Conservation (phyloP, 2,888 invertebrate species). For the Odontocolon sp. region DNA sequence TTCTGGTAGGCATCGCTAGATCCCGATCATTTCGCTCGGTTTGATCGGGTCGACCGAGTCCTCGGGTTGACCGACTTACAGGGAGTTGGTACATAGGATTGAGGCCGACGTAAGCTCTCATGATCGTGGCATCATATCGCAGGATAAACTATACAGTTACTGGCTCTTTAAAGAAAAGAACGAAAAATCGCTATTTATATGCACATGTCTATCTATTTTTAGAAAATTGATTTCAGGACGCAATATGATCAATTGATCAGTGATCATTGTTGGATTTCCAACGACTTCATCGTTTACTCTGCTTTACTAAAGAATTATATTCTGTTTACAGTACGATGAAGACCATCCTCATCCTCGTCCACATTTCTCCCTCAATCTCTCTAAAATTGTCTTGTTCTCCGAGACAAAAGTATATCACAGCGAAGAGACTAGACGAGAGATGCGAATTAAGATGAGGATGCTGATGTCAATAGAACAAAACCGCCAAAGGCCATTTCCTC, state of each 20-base stretch:
- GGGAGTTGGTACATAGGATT: slow-evolving; percentile 51
- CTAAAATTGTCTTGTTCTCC: too few species aligned
- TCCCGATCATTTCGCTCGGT: slow-evolving; percentile 64
- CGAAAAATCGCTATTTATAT: too few species aligned
- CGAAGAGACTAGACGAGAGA: slow-evolving; percentile 1
- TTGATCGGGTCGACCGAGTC: slow-evolving; percentile 61
- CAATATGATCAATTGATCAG: too few species aligned
- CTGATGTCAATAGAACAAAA: slow-evolving; percentile 28
- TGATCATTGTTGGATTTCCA: too few species aligned
- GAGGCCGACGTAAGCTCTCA: slow-evolving; percentile 38
- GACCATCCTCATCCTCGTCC: slow-evolving; percentile 30
- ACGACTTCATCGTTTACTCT: too few species aligned
- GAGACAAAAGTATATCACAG: too few species aligned
- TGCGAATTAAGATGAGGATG: slow-evolving; percentile 11
- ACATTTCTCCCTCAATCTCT: slow-evolving; percentile 14
- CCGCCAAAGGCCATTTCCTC: slow-evolving; percentile 27
- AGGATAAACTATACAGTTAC: neutral
- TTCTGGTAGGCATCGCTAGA: slow-evolving; percentile 41
- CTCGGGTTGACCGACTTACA: slow-evolving; percentile 76
- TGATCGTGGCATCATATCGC: slow-evolving; percentile 31
- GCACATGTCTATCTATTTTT: too few species aligned
- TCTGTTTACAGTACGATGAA: too few species aligned
- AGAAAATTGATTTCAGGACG: too few species aligned
- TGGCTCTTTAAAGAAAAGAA: too few species aligned
- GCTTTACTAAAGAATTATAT: too few species aligned